Evolutionary conservation across 2,797 vertebrate genomes (phyloP), one percentile per base, ranked within the genome.

Genomic region (Phrynocephalus forsythii): DNA sequence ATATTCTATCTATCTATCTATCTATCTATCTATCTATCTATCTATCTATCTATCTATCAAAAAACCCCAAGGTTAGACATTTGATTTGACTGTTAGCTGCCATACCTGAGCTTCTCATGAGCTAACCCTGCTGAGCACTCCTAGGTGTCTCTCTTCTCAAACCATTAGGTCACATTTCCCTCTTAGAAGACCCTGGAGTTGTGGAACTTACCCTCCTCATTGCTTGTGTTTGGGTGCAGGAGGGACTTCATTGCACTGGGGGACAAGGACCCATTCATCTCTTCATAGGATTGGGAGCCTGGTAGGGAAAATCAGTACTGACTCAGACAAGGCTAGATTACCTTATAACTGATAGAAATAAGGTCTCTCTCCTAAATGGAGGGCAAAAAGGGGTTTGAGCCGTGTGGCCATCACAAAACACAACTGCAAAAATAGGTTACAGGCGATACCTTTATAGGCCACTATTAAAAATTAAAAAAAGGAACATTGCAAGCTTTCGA

Each of bases 271-370:
- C 83, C 87, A 75, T 88, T 88, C 87, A 88, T 88, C 30, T 88
- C 87, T 79, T 88, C 87, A 48, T 88, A 88, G 78, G 87, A 76
- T 20, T 88, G 87, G 48, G 87, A 88, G 11, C 87, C 87, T 88
- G 48, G 60, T 9, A 26, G 76, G 50, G 30, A 68, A 76, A 66
- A 68, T 24, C 71, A 56, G 67, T 48, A 81, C 11, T 30, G 5
- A 10, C 44, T 78, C 75, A n/a, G 44, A 9, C 6, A n/a, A 26
- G 28, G 5, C 60, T 82, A n/a, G 26, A 52, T 81, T 68, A n/a
- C 63, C 68, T 68, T 24, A 50, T 15, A 11, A 71, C 18, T 56
- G 67, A 22, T 68, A 22, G 67, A 26, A 68, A 26, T 56, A 6
- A 13, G 52, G 52, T 56, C 52, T 56, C 52, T 56, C 28, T 52